Base-by-base conservation (phyloP, 2,797 vertebrate genomes). In the Dendrocincla fuliginosa region DNA sequence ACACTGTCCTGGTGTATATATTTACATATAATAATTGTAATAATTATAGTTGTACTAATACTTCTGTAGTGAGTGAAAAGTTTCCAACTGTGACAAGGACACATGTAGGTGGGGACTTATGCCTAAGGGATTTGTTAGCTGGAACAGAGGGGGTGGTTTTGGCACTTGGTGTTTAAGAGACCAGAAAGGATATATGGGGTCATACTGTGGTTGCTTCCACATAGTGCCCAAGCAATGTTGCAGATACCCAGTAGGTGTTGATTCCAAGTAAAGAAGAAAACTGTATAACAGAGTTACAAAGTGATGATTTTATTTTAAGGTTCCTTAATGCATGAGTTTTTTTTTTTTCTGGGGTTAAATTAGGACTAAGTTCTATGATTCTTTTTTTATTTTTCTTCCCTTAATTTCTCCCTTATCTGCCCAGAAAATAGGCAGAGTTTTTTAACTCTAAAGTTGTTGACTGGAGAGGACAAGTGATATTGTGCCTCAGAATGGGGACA, bases 181-280 rank as follows among this genome's bases (percentile, higher is more conserved):
- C 12, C 14, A 35, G 46, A 75, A 76, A 32, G 25, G 18, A 35
- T 35, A 12, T 13, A 4, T 49, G n/a, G 33, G 20, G 28, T 30
- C 19, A 6, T 44, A 4, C 2, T 71, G 27, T 3, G 2, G 5
- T 52, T 83, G 49, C 15, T 42, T 67, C 1, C 0, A 13, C 11
- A 3, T 63, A n/a, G 25, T 83, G 50, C 30, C 37, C 46, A 53
- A 63, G 24, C 23, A 18, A 30, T 84, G 23, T 24, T 81, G 28
- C 47, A 59, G 57, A 4, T 77, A 46, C 23, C 28, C 19, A 46
- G 37, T 50, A 49, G 23, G 17, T 74, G 18, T 52, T 92, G 25
- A 25, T 70, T 73, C 2, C 3, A 83, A 32, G 6, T 64, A 52
- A 77, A 67, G 39, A 64, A 64, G 6, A 46, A 73, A 55, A 86